Conservation (phyloP, 2,113 vertebrate species). For the Mungos mungo region DNA sequence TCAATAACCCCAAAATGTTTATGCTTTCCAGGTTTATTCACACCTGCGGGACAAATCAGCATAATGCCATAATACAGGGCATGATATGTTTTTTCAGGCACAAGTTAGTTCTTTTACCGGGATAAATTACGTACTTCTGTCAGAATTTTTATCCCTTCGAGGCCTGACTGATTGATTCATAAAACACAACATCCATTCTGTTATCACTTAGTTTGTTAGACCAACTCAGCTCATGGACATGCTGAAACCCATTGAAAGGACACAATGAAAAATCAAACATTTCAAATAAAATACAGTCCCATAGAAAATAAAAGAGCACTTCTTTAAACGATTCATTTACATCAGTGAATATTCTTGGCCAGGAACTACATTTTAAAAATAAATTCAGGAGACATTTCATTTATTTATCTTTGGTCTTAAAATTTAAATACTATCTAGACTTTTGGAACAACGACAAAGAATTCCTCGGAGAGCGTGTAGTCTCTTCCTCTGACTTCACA, state of each 20-base stretch:
- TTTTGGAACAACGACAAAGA: background rate
- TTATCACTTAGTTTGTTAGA: constrained; percentile 15
- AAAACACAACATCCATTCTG: constrained; percentile 20
- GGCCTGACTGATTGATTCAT: background rate
- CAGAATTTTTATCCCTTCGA: background rate
- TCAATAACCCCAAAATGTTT: constrained; percentile 76
- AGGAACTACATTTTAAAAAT: background rate
- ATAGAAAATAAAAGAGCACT: background rate
- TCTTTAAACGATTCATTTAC: constrained; percentile 28
- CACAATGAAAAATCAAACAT: background rate
- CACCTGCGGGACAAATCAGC: constrained; percentile 57
- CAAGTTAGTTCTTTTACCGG: background rate
- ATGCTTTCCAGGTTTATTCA: constrained; percentile 62
- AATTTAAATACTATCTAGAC: constrained; percentile 10
- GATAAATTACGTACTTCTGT: background rate
- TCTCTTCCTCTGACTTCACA: background rate
- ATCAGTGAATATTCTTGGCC: constrained; percentile 2
- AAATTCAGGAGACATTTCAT: constrained; percentile 28
- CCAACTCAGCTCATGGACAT: background rate
- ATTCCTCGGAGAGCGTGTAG: background rate
- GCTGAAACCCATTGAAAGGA: background rate
- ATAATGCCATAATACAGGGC: background rate
- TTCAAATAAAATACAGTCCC: constrained; percentile 17
- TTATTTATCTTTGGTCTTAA: constrained; percentile 19
- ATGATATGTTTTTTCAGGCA: background rate